Percentiles rank a stretch among this genome's conserved stretches.
phyloP scores from a whole-genome alignment of 2,797 vertebrate genomes.

The Myotis myotis region DNA sequence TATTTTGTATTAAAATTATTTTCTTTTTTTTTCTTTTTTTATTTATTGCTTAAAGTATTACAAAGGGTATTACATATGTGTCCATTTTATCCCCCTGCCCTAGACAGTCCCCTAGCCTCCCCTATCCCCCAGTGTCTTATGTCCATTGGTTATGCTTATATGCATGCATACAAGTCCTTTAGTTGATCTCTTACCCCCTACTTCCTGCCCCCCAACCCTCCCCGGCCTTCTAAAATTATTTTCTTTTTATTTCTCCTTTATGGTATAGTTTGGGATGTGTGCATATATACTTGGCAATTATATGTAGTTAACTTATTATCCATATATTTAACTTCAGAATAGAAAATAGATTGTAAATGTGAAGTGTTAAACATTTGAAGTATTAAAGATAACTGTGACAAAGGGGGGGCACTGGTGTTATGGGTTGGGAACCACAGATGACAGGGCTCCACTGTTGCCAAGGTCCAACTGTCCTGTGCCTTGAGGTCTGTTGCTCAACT shows the following conservation, averaged over 20 bases:
- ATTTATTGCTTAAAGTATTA: no score
- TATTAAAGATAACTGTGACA: neutral
- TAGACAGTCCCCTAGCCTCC: no score
- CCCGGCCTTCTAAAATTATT: neutral
- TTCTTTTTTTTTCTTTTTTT: slow-evolving; percentile 24
- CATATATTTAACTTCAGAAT: slow-evolving; percentile 37
- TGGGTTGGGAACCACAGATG: neutral
- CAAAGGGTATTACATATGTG: no score
- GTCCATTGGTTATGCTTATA: no score
- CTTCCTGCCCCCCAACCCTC: no score
- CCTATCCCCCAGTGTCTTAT: no score
- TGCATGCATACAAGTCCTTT: no score
- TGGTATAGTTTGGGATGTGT: neutral
- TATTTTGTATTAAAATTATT: neutral
- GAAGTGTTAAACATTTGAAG: neutral
- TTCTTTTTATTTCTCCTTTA: slow-evolving; percentile 16
- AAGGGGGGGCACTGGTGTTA: neutral
- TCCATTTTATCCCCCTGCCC: no score
- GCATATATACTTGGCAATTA: neutral
- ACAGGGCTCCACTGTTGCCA: neutral
- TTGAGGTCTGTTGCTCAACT: slow-evolving; percentile 29
- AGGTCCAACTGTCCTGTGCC: neutral
- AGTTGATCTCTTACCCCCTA: no score
- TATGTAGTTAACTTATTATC: neutral
- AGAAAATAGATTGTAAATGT: neutral